These are phyloP conservation scores for Rotaria magnacalcarata DNA, from an alignment of 2,888 invertebrate species.

Conservation along the genomic window DNA sequence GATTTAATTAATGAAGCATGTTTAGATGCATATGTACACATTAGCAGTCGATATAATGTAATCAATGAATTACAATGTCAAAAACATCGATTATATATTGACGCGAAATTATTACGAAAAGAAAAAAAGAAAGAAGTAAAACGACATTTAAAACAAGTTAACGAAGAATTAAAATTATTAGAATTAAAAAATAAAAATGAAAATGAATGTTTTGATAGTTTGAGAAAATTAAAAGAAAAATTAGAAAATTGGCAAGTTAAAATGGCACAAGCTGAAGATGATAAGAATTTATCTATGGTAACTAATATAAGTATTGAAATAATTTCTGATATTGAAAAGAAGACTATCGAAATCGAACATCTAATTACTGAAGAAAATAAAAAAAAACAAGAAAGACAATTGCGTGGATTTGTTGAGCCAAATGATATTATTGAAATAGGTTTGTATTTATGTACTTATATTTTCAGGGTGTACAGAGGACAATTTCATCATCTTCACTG, in stretches of 20 bases:
- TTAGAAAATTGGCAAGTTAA: conserved; percentile 14
- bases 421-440: too few relatives aligned
- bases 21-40: background rate
- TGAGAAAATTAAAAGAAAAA: conserved; percentile 36
- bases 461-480: too few relatives aligned
- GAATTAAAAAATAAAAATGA: background rate
- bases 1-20: conserved; percentile 51
- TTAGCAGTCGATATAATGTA: too few relatives aligned
- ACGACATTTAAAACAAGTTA: conserved; percentile 35
- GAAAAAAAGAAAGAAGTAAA: background rate
- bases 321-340: conserved; percentile 20
- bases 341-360: background rate
- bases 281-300: conserved; percentile 24
- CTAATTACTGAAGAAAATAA: background rate
- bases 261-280: conserved; percentile 18
- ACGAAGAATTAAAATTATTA: conserved; percentile 27
- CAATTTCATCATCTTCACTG: too few relatives aligned
- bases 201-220: conserved; percentile 20
- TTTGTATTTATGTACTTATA: too few relatives aligned
- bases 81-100: too few relatives aligned
- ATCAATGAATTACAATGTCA: too few relatives aligned
- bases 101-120: too few relatives aligned
- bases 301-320: conserved; percentile 1
- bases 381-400: too few relatives aligned
- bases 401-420: too few relatives aligned